phyloP scores from a whole-genome alignment of 2,888 invertebrate species.

The Drosophila nigricruria region DNA sequence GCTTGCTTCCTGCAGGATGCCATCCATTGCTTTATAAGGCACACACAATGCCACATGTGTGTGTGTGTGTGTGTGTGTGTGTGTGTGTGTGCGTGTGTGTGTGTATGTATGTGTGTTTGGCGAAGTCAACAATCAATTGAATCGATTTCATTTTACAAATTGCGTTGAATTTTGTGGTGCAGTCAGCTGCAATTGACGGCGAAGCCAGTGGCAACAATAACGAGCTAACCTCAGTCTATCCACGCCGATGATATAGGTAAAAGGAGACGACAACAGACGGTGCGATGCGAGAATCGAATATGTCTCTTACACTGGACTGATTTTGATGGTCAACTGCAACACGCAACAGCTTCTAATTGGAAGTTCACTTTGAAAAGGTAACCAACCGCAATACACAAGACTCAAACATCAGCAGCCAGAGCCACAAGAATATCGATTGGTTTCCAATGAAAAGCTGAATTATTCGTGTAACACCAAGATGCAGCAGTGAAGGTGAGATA shows the following conservation, averaged over 20 bases:
- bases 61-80: constrained; percentile 38
- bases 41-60: constrained; percentile 48
- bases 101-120: constrained; percentile 59
- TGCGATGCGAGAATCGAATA: constrained; percentile 24
- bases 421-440: constrained; percentile 51
- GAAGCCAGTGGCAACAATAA: constrained; percentile 74
- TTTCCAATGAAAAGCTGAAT: constrained; percentile 23
- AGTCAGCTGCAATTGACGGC: constrained; percentile 80
- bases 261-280: not conserved
- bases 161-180: constrained; percentile 82
- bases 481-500: not conserved
- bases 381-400: constrained; percentile 31
- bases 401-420: constrained; percentile 12
- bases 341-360: constrained; percentile 76
- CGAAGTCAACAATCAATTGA: constrained; percentile 80
- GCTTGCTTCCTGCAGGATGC: constrained; percentile 56
- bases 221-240: constrained; percentile 55
- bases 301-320: constrained; percentile 61
- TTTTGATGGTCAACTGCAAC: constrained; percentile 73
- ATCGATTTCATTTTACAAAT: constrained; percentile 82
- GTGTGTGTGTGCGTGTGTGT: constrained; percentile 43
- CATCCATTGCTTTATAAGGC: constrained; percentile 56
- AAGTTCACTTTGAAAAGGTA: constrained; percentile 53
- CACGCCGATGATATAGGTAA: constrained; percentile 12
- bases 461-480: not conserved